A percentile compares a stretch with the other conserved stretches of the same genome.
These are phyloP conservation scores for Erythrocercus mccallii DNA, from an alignment of 2,113 vertebrate genomes.

Conservation along the genomic window DNA sequence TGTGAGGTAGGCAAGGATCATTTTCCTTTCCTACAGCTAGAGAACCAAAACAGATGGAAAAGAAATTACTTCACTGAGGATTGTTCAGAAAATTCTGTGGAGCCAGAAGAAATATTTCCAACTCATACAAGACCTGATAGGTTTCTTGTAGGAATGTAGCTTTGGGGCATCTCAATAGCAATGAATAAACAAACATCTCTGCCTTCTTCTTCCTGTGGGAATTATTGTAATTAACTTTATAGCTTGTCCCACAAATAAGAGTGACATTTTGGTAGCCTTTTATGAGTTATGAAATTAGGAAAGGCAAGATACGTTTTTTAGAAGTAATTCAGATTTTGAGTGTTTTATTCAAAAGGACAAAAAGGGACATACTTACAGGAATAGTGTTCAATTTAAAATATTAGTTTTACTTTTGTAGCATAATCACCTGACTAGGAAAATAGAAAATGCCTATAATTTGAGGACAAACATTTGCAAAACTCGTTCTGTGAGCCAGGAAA, in stretches of 20 bases:
- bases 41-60: not conserved
- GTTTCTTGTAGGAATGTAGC: not conserved
- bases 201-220: not conserved
- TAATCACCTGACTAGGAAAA: not conserved
- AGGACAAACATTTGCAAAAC: not conserved
- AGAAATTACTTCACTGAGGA: not conserved
- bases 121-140: not conserved
- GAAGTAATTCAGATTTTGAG: not conserved
- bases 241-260: not conserved
- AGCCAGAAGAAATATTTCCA: not conserved
- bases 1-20: not conserved
- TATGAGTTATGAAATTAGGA: not conserved
- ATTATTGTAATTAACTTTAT: not conserved
- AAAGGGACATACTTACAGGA: not conserved
- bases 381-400: not conserved
- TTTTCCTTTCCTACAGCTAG: not conserved
- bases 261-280: not conserved
- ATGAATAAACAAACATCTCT: not conserved
- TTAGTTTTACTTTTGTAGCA: not conserved
- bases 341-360: not conserved
- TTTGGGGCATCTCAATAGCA: not conserved
- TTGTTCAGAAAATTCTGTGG: not conserved
- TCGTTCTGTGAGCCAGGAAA: not conserved
- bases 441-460: not conserved
- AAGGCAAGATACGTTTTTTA: not conserved